Evolutionary conservation across 2,888 invertebrate genomes (phyloP), one percentile per base, ranked within the genome.

Genomic region (Harmothoe impar): DNA sequence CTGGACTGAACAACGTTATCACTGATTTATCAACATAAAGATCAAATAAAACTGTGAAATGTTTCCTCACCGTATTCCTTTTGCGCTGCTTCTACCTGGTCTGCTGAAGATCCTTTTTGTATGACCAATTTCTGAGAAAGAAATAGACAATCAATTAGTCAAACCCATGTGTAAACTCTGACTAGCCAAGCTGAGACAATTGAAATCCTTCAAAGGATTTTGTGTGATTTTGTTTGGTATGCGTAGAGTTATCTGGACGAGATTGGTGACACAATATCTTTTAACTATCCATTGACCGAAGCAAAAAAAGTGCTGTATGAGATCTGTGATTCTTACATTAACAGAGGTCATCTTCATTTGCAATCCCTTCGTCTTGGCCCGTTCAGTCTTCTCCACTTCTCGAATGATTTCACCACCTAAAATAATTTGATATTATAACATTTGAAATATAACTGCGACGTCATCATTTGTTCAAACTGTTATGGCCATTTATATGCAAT

Each of bases 41-140:
- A n/a, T n/a, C n/a, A n/a, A n/a, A n/a, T n/a, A n/a, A 62, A 62
- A n/a, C 5, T 62, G 62, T 62, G 1, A n/a, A 62, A 25, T 15
- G 10, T 43, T 43, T 20, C 0, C 62, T 62, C 29, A 91, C 89
- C 89, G 56, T 89, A 91, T 33, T 89, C 77, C 62, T 91, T 89
- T 43, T 91, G 89, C 3, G 81, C 91, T 29, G 25, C 51, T 31
- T 91, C 62, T 23, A 89, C 84, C 17, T 84, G 54, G 54, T 89
- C 81, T 43, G 78, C 17, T 0, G 81, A 85, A 15, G 89, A 56
- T 23, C 89, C 88, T 29, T 90, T 91, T 43, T 89, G 29, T n/a
- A 90, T 72, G 20, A 54, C 54, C 89, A 89, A 33, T n/a, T 43
- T 88, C 90, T 90, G 84, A 78, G 77, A 54, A 23, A 33, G 29